Evolutionary conservation across 2,888 invertebrate species (phyloP).

Genomic region (Caradrina clavipalpis): DNA sequence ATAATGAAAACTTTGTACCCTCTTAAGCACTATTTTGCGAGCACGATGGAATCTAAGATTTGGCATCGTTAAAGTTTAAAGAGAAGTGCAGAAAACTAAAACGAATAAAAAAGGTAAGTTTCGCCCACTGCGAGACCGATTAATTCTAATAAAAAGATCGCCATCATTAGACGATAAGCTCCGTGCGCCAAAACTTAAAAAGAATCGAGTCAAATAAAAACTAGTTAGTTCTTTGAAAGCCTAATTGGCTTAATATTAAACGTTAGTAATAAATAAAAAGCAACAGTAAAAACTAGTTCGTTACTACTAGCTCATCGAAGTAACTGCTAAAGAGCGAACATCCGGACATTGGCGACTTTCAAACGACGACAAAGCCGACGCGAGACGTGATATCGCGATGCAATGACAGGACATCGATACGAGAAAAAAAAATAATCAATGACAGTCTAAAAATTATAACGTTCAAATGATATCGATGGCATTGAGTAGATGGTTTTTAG

Average conservation of each 20-base stretch:
- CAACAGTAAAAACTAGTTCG: slow-evolving; percentile 36
- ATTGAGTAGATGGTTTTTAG: too few relatives aligned
- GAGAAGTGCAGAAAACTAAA: too few relatives aligned
- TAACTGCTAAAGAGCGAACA: slow-evolving; percentile 38
- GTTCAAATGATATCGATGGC: slow-evolving; percentile 14
- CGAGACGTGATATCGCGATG: slow-evolving; percentile 11
- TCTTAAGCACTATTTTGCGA: too few relatives aligned
- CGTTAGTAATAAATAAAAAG: slow-evolving; percentile 21
- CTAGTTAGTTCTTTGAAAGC: slow-evolving; percentile 4
- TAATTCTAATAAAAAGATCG: too few relatives aligned
- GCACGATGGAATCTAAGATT: too few relatives aligned
- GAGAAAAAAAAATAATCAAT: slow-evolving; percentile 35
- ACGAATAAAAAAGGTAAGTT: too few relatives aligned
- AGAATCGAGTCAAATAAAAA: neutral
- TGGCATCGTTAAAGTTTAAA: too few relatives aligned
- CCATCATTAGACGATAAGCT: neutral
- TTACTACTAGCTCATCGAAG: slow-evolving; percentile 9
- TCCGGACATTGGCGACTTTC: slow-evolving; percentile 37
- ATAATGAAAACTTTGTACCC: too few relatives aligned
- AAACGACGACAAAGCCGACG: neutral
- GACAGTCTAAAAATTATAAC: slow-evolving; percentile 17
- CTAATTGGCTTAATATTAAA: slow-evolving; percentile 36
- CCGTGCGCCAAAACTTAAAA: slow-evolving; percentile 11
- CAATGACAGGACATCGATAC: slow-evolving; percentile 36
- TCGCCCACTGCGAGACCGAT: too few relatives aligned